These are phyloP conservation scores for Rafetus swinhoei DNA, from an alignment of 2,113 vertebrate genomes.

Conservation along the genomic window DNA sequence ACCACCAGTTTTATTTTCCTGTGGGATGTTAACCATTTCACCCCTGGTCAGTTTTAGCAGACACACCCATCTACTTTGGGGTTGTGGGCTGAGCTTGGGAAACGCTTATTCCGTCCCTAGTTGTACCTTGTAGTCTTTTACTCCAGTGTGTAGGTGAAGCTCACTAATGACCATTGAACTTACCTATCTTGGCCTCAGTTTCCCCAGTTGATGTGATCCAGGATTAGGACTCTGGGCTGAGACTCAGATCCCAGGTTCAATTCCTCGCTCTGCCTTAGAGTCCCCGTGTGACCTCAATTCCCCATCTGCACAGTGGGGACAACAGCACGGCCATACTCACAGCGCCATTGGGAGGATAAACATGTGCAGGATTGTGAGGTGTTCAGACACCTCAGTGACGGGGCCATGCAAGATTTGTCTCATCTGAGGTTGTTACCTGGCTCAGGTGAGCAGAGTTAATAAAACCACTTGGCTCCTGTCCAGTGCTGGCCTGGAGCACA, in stretches of 20 bases:
- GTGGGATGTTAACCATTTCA: not conserved
- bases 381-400: not conserved
- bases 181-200: not conserved
- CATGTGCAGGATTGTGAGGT: not conserved
- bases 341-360: not conserved
- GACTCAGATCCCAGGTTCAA: too few relatives aligned
- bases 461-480: not conserved
- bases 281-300: not conserved
- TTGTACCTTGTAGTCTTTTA: not conserved
- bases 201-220: not conserved
- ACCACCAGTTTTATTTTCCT: not conserved
- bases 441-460: not conserved
- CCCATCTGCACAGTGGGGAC: not conserved
- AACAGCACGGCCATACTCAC: not conserved
- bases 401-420: not conserved
- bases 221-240: not conserved
- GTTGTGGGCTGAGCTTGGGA: not conserved
- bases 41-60: not conserved
- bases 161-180: not conserved
- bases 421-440: not conserved
- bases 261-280: too few relatives aligned
- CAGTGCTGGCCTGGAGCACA: not conserved
- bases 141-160: not conserved
- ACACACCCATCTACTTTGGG: not conserved
- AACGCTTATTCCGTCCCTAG: too few relatives aligned